Evolutionary conservation across 2,888 invertebrate species (phyloP), one percentile per base, ranked within the genome.

Genomic region (Drosophila gaucha): DNA sequence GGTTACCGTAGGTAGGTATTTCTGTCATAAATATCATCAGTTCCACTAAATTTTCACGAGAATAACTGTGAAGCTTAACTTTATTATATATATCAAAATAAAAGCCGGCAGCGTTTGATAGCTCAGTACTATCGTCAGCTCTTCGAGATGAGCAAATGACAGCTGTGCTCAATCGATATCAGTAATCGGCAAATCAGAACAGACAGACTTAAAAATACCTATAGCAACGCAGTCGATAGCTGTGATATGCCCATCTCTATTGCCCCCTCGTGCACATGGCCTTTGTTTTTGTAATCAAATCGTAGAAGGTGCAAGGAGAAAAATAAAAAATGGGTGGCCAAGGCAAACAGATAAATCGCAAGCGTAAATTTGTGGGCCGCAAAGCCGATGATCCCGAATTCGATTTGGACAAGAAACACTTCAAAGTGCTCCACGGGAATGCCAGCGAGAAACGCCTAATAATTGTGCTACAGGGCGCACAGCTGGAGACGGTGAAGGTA

Each of bases 401-500:
- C 87, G 96, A 96, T 92, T 95, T 96, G 10, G 92, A 94, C 58
- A 96, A 96, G 0, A 95, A 94, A 89, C 96, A 97, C 92, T 93
- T 96, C 68, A 95, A 95, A 38, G 94, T 95, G n/a, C 93, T 94
- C 16, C 96, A 97, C 75, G 93, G 96, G 44, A 94, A 95, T 84
- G 95, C 96, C 79, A 95, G 96, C 91, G 97, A 97, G 84, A 97
- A 98, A 91, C 95, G 99, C 49, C 93, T 99, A 18, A 97, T 99
- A 74, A 94, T 99, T 36, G 95, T 99, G 62, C 92, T 99, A 55
- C 99, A 99, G 93, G 95, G 96, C 60, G 98, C 99, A 3, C 98
- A 98, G 88, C 92, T 99, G 52, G 99, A 99, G 93, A 96, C 97
- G 39, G 98, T 98, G 0, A 99, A 99, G 94, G 98, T 98, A 14